These are phyloP conservation scores for Dendrocincla tyrannina DNA, from an alignment of 2,797 vertebrate genomes.

Conservation along the genomic window DNA sequence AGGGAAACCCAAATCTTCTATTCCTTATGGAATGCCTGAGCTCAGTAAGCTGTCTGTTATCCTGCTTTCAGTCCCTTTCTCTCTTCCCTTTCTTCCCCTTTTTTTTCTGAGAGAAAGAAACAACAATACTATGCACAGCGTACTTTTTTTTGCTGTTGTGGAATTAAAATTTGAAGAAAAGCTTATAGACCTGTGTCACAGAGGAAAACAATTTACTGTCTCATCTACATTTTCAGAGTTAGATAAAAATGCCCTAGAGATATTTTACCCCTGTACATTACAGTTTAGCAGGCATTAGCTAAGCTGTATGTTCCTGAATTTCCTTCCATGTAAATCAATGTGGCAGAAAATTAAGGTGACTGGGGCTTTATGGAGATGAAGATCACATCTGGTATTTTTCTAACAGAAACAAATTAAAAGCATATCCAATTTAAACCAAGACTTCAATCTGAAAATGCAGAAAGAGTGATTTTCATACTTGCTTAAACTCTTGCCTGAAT, in stretches of 20 bases:
- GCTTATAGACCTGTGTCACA: neutral
- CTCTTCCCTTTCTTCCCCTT: neutral
- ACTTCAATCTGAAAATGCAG: neutral
- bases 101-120: neutral
- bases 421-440: neutral
- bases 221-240: constrained; percentile 5
- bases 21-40: neutral
- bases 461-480: constrained; percentile 12
- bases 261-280: neutral
- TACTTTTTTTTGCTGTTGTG: neutral
- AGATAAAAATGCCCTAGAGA: neutral
- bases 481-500: neutral
- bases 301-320: neutral
- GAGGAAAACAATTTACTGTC: neutral
- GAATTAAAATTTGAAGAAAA: constrained; percentile 28
- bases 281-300: neutral
- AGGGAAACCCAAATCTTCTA: neutral
- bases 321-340: constrained; percentile 21
- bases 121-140: neutral
- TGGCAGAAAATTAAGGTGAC: constrained; percentile 35
- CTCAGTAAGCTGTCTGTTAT: neutral
- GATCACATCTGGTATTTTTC: neutral
- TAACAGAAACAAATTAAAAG: constrained; percentile 18
- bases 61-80: neutral
- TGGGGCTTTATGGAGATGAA: neutral